phyloP scores from a whole-genome alignment of 2,888 invertebrate species.

The Drosophila ustulata region DNA sequence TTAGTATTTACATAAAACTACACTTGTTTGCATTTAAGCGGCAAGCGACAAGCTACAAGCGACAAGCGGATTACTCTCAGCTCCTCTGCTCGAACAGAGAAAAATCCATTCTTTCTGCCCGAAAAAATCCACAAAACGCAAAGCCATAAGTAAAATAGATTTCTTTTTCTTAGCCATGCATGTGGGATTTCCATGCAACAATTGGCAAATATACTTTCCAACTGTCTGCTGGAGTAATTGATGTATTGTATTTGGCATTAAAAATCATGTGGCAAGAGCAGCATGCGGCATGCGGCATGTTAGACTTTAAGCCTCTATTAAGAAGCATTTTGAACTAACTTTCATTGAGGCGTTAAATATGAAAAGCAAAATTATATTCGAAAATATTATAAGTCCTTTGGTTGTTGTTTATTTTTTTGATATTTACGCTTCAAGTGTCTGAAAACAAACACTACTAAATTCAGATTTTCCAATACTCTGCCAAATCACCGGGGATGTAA shows the following conservation, averaged over 20 bases:
- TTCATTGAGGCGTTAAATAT: constrained; percentile 24
- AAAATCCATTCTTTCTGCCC: not conserved
- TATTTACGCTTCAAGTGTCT: constrained; percentile 39
- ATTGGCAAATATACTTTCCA: constrained; percentile 21
- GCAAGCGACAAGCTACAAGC: constrained; percentile 67
- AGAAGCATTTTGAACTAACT: constrained; percentile 12
- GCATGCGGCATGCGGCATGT: constrained; percentile 10
- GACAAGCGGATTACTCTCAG: constrained; percentile 72
- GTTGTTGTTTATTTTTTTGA: constrained; percentile 21
- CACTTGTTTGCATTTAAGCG: constrained; percentile 78
- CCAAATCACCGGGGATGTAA: not conserved
- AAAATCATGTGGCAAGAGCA: constrained; percentile 11
- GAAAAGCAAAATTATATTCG: constrained; percentile 4
- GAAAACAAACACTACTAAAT: constrained; percentile 18
- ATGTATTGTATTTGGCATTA: constrained; percentile 26
- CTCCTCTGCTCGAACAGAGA: constrained; percentile 1
- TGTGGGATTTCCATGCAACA: constrained; percentile 19
- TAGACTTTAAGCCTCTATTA: constrained; percentile 23
- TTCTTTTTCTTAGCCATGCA: constrained; percentile 24
- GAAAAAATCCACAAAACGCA: constrained; percentile 8
- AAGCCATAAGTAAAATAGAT: constrained; percentile 22
- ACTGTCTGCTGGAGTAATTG: constrained; percentile 16
- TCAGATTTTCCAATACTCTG: constrained; percentile 8
- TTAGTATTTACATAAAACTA: constrained; percentile 79
- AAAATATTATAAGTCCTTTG: constrained; percentile 1